Percentiles rank a stretch among this genome's conserved stretches.
phyloP scores from a whole-genome alignment of 2,888 invertebrate genomes.

The Drosophila aldrichi region DNA sequence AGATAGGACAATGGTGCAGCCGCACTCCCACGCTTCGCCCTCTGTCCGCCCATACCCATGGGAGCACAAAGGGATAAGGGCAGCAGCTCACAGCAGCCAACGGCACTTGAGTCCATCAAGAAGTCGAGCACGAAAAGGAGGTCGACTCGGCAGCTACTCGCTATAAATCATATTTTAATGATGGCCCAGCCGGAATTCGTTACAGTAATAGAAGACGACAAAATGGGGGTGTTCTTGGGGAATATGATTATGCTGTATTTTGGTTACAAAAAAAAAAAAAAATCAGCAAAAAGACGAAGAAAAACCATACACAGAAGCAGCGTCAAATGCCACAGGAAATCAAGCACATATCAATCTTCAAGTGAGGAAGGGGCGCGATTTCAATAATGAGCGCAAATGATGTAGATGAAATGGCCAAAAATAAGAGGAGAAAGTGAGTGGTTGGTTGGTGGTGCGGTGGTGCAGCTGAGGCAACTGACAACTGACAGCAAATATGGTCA shows the following conservation, averaged over 20 bases:
- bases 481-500: constrained; percentile 4
- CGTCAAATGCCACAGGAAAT: constrained; percentile 44
- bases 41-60: constrained; percentile 3
- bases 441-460: neutral
- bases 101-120: constrained; percentile 52
- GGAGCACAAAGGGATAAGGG: constrained; percentile 26
- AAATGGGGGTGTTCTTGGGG: neutral
- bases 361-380: constrained; percentile 29
- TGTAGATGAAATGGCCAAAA: constrained; percentile 35
- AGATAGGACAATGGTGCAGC: constrained; percentile 11
- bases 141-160: constrained; percentile 35
- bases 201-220: constrained; percentile 66
- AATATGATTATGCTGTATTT: constrained; percentile 62
- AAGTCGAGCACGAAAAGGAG: constrained; percentile 39
- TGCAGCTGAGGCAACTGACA: constrained; percentile 7
- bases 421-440: constrained; percentile 1
- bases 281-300: neutral
- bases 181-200: constrained; percentile 68
- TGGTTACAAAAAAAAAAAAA: constrained; percentile 28
- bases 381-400: constrained; percentile 45
- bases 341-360: constrained; percentile 64
- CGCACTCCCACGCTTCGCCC: neutral
- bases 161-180: constrained; percentile 81
- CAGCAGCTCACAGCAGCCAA: constrained; percentile 18
- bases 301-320: constrained; percentile 5